Evolutionary conservation across 1,140 invertebrate genomes (phyloP), one percentile per base, ranked within the genome.

Genomic region (Cecropterus lyciades): DNA sequence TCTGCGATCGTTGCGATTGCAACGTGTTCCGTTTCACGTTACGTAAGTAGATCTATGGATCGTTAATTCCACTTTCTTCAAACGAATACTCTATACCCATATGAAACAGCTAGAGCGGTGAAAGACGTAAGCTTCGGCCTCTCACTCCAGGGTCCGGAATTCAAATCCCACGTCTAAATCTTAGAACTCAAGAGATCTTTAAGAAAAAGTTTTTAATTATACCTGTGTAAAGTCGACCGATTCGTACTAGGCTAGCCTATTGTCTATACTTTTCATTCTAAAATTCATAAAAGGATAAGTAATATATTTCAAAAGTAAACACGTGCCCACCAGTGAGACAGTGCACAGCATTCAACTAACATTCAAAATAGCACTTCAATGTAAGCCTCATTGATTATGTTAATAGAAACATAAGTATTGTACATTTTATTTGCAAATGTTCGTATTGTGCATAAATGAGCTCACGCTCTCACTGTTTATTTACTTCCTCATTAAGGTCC

Each of bases 11-110:
- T 8, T n/a, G 43, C 13, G 43, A 59, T 59, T 33, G 43, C 48
- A 43, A 30, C 43, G 24, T 16, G 51, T 59, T 48, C 14, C 56
- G 42, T 59, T 46, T 46, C 40, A 24, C 43, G 43, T 46, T 46
- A 59, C 24, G 56, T 45, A 46, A 46, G 13, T 13, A 59, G 56
- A 40, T 40, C 37, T 40, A 59, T 59, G 56, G 56, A 48, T 59
- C 43, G 56, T 59, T 59, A 59, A 59, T 53, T 40, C 43, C 56
- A 24, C 56, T 59, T 59, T 59, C 56, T 59, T 59, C n/a, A n/a
- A n/a, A n/a, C n/a, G n/a, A n/a, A n/a, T n/a, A n/a, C n/a, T n/a
- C n/a, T n/a, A n/a, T n/a, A n/a, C n/a, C n/a, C n/a, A n/a, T n/a
- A n/a, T n/a, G n/a, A n/a, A n/a, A n/a, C n/a, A n/a, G n/a, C n/a